Evolutionary conservation across 1,140 invertebrate genomes (phyloP), one percentile per base, ranked within the genome.

Genomic region (Lordiphosa mommai): DNA sequence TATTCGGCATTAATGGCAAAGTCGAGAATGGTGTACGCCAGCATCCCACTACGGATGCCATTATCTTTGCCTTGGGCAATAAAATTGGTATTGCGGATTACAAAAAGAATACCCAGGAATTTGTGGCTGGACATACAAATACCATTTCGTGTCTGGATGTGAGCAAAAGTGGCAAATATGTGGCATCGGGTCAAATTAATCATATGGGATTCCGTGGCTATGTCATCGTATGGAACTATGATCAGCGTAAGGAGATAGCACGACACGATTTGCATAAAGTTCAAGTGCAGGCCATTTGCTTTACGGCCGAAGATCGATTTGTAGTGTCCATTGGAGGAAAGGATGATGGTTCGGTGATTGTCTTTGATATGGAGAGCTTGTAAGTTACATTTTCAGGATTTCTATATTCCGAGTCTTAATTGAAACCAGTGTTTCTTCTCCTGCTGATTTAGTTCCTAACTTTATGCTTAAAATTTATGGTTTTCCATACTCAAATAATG

Each of bases 201-300:
- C 93, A 97, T 74, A 95, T 96, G 86, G 96, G 96, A 4, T 97
- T 97, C 86, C 96, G 96, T 91, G 94, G 96, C 3, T 91, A 91
- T 58, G 93, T 96, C 0, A 96, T 97, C 65, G 87, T 98, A 10
- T 98, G 96, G 96, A 93, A 97, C 82, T 97, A 94, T 77, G 90
- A 93, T 4, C 91, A 90, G 33, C 92, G 91, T 56, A 90, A 88
- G 27, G 86, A 93, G 37, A 88, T 94, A 34, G 90, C 91, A 0
- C 92, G 91, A 46, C 93, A 97, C 88, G 93, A 94, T 87, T 89
- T 96, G 7, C 97, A 98, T 88, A 97, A 96, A 89, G 93, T 94
- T 0, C 93, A 95, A 38, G 93, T 98, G 0, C 94, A 97, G 90
- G 92, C 94, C 6, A 89, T 98, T 7, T 91, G 92, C 9, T 97